Percentiles rank a stretch among this genome's conserved stretches.
phyloP scores from a whole-genome alignment of 2,113 vertebrate species.

The Alaudala cheleensis region DNA sequence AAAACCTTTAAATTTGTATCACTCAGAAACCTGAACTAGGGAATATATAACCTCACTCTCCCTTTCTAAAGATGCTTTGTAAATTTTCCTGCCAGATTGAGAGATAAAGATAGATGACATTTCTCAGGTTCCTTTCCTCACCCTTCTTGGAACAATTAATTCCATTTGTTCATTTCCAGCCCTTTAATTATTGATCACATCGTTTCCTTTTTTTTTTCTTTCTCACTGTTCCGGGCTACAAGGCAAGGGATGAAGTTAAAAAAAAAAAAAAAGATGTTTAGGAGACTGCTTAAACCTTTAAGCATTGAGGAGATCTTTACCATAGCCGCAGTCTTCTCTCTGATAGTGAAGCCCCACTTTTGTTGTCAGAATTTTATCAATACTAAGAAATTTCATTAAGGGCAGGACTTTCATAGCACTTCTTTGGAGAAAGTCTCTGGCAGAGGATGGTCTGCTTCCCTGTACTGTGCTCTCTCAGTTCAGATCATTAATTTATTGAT shows the following conservation, averaged over 20 bases:
- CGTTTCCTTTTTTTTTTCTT: conserved; percentile 15
- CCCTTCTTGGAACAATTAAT: conserved; percentile 36
- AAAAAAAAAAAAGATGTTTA: neutral
- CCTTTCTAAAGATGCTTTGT: conserved; percentile 16
- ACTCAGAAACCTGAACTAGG: conserved; percentile 10
- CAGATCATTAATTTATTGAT: neutral
- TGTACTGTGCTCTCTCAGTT: neutral
- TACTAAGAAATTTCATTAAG: neutral
- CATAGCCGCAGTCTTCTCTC: neutral
- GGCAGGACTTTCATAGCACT: neutral
- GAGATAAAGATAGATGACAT: conserved; percentile 42
- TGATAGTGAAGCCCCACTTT: neutral
- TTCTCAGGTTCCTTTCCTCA: conserved; percentile 34
- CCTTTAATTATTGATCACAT: conserved; percentile 35
- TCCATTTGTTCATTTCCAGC: conserved; percentile 45
- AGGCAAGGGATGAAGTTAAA: neutral
- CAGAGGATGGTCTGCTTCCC: neutral
- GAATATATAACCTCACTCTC: neutral
- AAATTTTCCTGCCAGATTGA: conserved; percentile 37
- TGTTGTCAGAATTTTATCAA: neutral
- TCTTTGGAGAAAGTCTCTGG: neutral
- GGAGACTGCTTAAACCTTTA: neutral
- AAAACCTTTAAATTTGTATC: neutral
- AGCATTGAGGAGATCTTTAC: neutral
- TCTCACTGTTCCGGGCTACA: neutral